These are phyloP conservation scores for Gorsachius goisagi DNA, from an alignment of 2,113 vertebrate genomes.

Conservation along the genomic window DNA sequence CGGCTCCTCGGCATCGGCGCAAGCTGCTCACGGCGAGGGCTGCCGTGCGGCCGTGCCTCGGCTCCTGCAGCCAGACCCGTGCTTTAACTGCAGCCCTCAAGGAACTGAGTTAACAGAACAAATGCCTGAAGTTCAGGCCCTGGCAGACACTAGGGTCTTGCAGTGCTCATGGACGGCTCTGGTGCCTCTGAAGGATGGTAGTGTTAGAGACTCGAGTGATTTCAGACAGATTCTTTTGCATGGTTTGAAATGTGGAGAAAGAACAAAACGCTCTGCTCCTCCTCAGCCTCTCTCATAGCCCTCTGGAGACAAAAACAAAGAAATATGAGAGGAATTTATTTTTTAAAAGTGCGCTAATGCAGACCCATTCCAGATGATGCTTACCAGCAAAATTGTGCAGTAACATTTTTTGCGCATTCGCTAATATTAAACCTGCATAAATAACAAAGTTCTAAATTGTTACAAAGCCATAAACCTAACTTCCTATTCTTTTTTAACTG, in stretches of 20 bases:
- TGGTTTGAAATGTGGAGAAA: not conserved
- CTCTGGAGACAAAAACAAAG: not conserved
- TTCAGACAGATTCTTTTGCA: not conserved
- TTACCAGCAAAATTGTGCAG: not conserved
- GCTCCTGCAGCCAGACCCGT: not conserved
- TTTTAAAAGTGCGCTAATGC: not conserved
- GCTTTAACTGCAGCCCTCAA: not conserved
- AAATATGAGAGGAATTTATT: not conserved
- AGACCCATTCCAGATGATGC: not conserved
- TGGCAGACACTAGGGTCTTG: not conserved
- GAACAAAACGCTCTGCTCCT: not conserved
- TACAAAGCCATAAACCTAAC: not conserved
- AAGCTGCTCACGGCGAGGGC: not conserved
- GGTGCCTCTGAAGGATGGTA: not conserved
- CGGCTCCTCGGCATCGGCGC: too few relatives aligned
- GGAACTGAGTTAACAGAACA: not conserved
- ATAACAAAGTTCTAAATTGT: not conserved
- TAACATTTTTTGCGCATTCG: not conserved
- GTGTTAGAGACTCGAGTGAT: not conserved
- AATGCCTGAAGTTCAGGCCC: not conserved
- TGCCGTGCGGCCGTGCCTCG: not conserved
- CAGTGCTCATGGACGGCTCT: not conserved
- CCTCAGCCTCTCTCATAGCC: not conserved
- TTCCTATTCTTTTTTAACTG: not conserved
- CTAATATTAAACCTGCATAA: not conserved